Evolutionary conservation across 2,113 vertebrate genomes (phyloP).

Genomic region (Prunella himalayana): DNA sequence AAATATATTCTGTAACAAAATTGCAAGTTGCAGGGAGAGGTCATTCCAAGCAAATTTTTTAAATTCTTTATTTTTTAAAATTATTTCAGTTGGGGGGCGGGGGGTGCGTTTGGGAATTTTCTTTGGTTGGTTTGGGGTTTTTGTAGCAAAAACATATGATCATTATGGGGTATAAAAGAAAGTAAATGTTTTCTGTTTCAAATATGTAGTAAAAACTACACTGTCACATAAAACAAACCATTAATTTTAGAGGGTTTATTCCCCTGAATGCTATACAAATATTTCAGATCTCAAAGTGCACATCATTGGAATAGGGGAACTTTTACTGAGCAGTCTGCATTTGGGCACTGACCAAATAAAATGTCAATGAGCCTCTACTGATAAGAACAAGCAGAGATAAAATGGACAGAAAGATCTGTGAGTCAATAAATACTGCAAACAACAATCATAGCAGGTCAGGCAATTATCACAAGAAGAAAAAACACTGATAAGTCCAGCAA

Average conservation of each 20-base stretch:
- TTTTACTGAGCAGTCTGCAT: not conserved
- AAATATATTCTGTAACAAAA: not conserved
- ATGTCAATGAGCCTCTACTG: not conserved
- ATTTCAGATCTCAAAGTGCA: not conserved
- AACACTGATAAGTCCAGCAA: not conserved
- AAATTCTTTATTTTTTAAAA: not conserved
- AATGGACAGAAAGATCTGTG: not conserved
- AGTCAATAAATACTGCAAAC: slow-evolving; percentile 11
- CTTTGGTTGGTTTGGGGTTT: not conserved
- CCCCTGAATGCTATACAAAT: not conserved
- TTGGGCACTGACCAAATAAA: not conserved
- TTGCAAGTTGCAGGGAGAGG: not conserved
- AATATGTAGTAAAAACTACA: not conserved
- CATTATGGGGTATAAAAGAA: not conserved
- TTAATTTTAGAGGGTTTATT: not conserved
- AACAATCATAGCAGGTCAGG: not conserved
- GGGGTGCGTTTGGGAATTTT: not conserved
- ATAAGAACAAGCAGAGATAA: not conserved
- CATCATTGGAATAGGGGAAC: not conserved
- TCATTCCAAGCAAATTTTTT: not conserved
- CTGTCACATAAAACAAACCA: not conserved
- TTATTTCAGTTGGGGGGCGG: accelerated
- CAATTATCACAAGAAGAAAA: not conserved
- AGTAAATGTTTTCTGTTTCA: not conserved
- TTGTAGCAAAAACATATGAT: not conserved